Evolutionary conservation across 2,888 invertebrate species (phyloP).

Genomic region (Hirtodrosophila alboralis): DNA sequence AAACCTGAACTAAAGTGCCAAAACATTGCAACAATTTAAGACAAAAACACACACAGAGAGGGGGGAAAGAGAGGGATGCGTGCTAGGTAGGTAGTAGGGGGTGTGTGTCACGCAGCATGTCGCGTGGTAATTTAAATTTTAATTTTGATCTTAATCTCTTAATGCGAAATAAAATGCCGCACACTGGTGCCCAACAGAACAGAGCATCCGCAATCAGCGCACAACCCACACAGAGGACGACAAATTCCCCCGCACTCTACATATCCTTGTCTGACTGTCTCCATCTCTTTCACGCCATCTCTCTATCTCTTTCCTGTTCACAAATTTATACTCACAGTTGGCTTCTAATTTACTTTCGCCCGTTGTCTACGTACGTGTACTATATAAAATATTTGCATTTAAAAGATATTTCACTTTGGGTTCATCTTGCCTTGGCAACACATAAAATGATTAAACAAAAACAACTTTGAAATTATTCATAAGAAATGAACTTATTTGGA

Average conservation of each 20-base stretch:
- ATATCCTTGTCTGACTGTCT: background rate
- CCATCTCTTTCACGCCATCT: background rate
- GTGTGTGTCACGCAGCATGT: slow-evolving; percentile 55
- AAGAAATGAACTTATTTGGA: background rate
- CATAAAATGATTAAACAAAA: background rate
- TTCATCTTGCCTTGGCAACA: background rate
- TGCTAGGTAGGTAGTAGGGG: no score
- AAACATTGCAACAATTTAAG: slow-evolving; percentile 65
- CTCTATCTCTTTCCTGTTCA: background rate
- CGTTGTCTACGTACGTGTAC: slow-evolving; percentile 21
- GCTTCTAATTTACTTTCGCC: slow-evolving; percentile 68
- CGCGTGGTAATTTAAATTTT: slow-evolving; percentile 83
- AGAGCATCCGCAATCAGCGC: slow-evolving; percentile 47
- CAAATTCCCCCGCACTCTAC: background rate
- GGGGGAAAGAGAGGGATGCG: no score
- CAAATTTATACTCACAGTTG: slow-evolving; percentile 40
- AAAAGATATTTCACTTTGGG: slow-evolving; percentile 8
- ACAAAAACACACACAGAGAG: slow-evolving; percentile 1
- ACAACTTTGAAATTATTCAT: background rate
- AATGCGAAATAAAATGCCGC: slow-evolving; percentile 84
- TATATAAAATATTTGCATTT: slow-evolving; percentile 9
- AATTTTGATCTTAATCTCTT: slow-evolving; percentile 84
- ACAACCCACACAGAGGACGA: slow-evolving; percentile 12
- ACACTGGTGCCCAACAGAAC: slow-evolving; percentile 81
- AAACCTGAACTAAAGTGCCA: slow-evolving; percentile 37